Evolutionary conservation across 2,797 vertebrate genomes (phyloP).

Genomic region (Notoglanidium macrostoma): DNA sequence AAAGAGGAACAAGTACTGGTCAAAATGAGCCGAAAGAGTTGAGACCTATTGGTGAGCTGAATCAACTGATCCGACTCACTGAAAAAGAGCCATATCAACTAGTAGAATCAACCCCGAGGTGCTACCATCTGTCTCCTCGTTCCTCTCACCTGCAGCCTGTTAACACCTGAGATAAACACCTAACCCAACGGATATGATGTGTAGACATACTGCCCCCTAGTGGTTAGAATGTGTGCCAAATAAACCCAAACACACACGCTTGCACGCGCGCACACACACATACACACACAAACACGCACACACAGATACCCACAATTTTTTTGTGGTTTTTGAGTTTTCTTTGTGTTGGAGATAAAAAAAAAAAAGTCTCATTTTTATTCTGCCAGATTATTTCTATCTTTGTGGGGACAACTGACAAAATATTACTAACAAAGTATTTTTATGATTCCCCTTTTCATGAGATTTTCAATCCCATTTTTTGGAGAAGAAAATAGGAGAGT

Average conservation of each 20-base stretch:
- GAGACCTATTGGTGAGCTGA: background rate
- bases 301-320: too few species aligned
- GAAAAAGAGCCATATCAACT: background rate
- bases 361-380: background rate
- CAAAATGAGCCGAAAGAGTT: background rate
- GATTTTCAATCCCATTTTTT: background rate
- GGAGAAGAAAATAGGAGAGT: background rate
- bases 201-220: conserved; percentile 8
- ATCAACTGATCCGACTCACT: background rate
- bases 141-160: background rate
- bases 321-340: background rate
- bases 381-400: background rate
- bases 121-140: background rate
- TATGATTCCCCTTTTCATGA: background rate
- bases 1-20: background rate
- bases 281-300: background rate
- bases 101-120: background rate
- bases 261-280: background rate
- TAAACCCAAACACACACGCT: background rate
- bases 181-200: background rate
- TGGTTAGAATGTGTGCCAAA: conserved; percentile 9
- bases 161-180: conserved; percentile 17
- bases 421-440: background rate
- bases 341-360: background rate
- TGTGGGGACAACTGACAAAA: background rate